Evolutionary conservation across 2,888 invertebrate genomes (phyloP), one percentile per base, ranked within the genome.

Genomic region (Blomia tropicalis): DNA sequence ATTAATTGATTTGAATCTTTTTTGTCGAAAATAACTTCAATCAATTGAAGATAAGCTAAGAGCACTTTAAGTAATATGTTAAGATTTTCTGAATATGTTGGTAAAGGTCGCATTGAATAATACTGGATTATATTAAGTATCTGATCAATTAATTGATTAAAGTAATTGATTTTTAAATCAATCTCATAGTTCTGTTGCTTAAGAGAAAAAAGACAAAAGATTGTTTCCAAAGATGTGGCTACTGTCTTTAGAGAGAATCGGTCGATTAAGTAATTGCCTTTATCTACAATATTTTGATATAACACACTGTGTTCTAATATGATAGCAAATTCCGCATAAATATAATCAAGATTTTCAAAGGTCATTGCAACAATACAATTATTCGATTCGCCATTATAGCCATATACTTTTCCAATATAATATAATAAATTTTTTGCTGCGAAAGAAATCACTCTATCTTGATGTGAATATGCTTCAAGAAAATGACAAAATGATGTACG

Each of bases 91-190:
- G 31, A 2, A 56, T 56, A 3, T 27, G 11, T 31, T 14, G 17
- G n/a, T 14, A 29, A 14, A 3, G 29, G 29, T 19, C 23, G 29
- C 11, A 56, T 56, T 2, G 56, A 56, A 36, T 56, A 56, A 25
- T 56, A 56, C 29, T 56, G 25, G 17, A 56, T 29, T 22, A 56
- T 2, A 29, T 29, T 56, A 2, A 56, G 23, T 19, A 56, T 31
- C 29, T 56, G 56, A 56, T 56, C 56, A 22, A 56, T 56, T 11
- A 56, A 31, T 56, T 30, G 56, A 56, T 56, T 11, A 29, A 56
- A 30, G 23, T 56, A 56, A 14, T 56, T 30, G 11, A 56, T 17
- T 31, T 3, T 27, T 25, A 14, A 11, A 4, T 23, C 25, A 56
- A 3, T 5, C 3, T 23, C 17, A 19, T 27, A 30, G 11, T 4